Conservation (phyloP, 2,888 invertebrate genomes). For the Nemoura dubitans region DNA sequence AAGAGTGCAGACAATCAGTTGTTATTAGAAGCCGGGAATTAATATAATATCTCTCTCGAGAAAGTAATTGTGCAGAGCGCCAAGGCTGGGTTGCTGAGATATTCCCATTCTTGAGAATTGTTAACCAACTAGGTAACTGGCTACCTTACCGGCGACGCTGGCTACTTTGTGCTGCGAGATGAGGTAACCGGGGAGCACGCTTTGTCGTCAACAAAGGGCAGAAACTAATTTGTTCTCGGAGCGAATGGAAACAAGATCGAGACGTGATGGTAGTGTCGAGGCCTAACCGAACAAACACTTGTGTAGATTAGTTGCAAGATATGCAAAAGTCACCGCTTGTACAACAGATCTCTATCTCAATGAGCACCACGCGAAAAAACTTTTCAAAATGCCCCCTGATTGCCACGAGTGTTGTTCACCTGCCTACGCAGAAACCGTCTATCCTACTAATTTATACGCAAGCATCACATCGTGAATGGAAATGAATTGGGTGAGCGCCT, state of each 20-base stretch:
- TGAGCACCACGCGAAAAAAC: not conserved
- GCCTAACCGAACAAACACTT: not conserved
- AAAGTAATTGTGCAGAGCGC: not conserved
- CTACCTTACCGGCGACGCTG: not conserved
- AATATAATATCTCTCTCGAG: not conserved
- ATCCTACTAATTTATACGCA: not conserved
- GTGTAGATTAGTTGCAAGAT: not conserved
- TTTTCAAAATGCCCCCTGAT: not conserved
- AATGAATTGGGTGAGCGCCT: not conserved
- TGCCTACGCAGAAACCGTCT: not conserved
- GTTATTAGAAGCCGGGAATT: not conserved
- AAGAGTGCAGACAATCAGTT: not conserved
- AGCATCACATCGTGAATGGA: not conserved
- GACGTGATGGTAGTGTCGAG: constrained; percentile 1
- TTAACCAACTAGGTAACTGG: not conserved
- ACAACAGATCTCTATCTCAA: not conserved
- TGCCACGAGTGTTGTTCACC: not conserved
- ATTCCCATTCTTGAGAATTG: constrained; percentile 5
- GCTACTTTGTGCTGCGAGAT: not conserved
- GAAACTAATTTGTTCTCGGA: not conserved
- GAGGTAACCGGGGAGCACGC: constrained; percentile 3
- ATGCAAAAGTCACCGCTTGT: not conserved
- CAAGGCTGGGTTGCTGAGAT: not conserved
- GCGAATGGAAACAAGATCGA: constrained; percentile 12
- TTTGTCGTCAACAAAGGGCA: not conserved